Evolutionary conservation across 2,113 vertebrate species (phyloP).

Genomic region (Empidonax alnorum): DNA sequence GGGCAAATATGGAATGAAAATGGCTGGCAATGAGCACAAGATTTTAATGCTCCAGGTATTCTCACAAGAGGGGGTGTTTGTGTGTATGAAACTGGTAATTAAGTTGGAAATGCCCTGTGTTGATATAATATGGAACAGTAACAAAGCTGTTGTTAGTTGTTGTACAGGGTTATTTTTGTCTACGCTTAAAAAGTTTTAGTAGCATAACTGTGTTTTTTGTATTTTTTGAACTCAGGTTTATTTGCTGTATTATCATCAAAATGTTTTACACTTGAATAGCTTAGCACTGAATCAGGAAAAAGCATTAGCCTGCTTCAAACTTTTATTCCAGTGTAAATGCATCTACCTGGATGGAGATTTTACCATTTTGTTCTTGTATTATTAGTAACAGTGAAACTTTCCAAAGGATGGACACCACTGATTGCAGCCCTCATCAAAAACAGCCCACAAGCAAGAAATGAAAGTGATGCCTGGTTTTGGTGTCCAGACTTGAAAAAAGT

Average conservation of each 20-base stretch:
- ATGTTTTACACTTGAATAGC: neutral
- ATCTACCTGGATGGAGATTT: neutral
- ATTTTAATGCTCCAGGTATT: neutral
- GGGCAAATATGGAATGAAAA: neutral
- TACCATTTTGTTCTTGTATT: neutral
- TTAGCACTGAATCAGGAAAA: neutral
- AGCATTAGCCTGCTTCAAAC: neutral
- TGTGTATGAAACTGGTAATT: conserved; percentile 19
- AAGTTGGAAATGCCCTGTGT: conserved; percentile 6
- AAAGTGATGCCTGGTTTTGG: neutral
- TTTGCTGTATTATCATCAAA: neutral
- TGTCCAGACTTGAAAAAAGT: neutral
- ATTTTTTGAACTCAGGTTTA: neutral
- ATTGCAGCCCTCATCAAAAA: neutral
- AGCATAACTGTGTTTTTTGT: neutral
- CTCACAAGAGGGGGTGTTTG: neutral
- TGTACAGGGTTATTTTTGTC: neutral
- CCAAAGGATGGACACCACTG: neutral
- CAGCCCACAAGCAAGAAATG: neutral
- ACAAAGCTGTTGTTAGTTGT: neutral
- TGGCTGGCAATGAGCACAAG: neutral
- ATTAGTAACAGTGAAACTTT: neutral
- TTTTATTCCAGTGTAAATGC: neutral
- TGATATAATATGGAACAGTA: neutral
- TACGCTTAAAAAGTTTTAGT: neutral